Evolutionary conservation across 2,888 invertebrate genomes (phyloP), one percentile per base, ranked within the genome.

Genomic region (Mongoloraphidia duomilia): DNA sequence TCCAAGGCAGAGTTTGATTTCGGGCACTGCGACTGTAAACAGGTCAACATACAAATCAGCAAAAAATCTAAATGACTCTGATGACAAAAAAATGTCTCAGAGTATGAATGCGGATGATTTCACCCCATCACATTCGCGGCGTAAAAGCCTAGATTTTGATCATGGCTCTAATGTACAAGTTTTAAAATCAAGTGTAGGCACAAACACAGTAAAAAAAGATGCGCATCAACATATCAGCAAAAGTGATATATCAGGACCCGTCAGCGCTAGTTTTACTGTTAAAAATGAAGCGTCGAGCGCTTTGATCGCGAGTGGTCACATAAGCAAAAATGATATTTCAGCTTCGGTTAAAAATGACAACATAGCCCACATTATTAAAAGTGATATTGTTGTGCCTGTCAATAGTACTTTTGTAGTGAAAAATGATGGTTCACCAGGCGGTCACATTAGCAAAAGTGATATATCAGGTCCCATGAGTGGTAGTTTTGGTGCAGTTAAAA

Each of bases 1-100:
- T 2, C 80, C 80, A 8, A 65, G 80, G 46, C 79, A 72, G 1
- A 72, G 70, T 54, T 63, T 71, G 11, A 69, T 72, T 50, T 68
- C 73, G 1, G 75, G 75, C 46, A 74, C 74, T 48, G 72, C 77
- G 46, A 80, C 80, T 0, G 71, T 80, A 38, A 80, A 77, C 62
- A 67, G 80, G 36, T 73, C 74, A 5, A 75, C 76, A 17, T 76
- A 59, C 44, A 56, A 57, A 53, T 44, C 54, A 35, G 69, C 70
- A 42, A 72, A 71, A 56, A 68, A 65, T 48, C 64, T 67, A 45
- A 61, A 62, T 58, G 63, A 67, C 50, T 68, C 70, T 57, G 65
- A 70, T 50, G 71, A 72, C 58, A 58, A 55, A 44, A 52, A 49
- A 53, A 44, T 57, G 54, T 46, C 50, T 12, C 43, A 51, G 12